These are phyloP conservation scores for Spongia lamella DNA, from an alignment of 37 sponge, comb jelly and placozoan genomes.

Conservation along the genomic window DNA sequence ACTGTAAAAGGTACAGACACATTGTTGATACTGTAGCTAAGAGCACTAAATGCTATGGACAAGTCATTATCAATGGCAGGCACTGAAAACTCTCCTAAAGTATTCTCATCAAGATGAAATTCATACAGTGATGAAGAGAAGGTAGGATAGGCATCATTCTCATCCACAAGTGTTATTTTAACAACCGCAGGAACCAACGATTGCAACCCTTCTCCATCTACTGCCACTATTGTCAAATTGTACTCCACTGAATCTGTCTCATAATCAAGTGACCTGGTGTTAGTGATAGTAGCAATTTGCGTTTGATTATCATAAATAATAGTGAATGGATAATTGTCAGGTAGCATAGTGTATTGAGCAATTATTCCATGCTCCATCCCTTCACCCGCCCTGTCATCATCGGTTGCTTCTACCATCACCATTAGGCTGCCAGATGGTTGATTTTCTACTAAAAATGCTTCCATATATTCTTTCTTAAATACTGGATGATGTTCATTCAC, in stretches of 20 bases:
- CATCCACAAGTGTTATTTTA: conserved; percentile 26
- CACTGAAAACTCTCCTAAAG: conserved; percentile 4
- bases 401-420: conserved; percentile 22
- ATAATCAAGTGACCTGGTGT: conserved; percentile 47
- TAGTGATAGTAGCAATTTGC: conserved; percentile 32
- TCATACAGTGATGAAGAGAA: conserved; percentile 18
- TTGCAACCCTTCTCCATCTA: conserved; percentile 45
- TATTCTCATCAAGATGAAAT: conserved; percentile 32
- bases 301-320: conserved; percentile 16
- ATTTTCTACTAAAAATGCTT: conserved; percentile 33
- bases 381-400: conserved; percentile 15
- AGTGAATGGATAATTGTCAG: conserved; percentile 7
- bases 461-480: conserved; percentile 1
- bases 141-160: conserved; percentile 43
- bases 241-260: conserved; percentile 10
- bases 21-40: conserved; percentile 22
- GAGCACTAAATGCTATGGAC: neutral
- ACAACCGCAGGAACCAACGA: conserved; percentile 31
- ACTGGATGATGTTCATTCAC: conserved; percentile 43
- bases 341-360: neutral
- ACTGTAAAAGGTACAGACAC: neutral
- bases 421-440: conserved; percentile 1
- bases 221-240: conserved; percentile 35
- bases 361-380: conserved; percentile 23
- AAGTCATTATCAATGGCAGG: conserved; percentile 43